These are phyloP conservation scores for Takifugu flavidus DNA, from an alignment of 2,113 vertebrate species.

Conservation along the genomic window DNA sequence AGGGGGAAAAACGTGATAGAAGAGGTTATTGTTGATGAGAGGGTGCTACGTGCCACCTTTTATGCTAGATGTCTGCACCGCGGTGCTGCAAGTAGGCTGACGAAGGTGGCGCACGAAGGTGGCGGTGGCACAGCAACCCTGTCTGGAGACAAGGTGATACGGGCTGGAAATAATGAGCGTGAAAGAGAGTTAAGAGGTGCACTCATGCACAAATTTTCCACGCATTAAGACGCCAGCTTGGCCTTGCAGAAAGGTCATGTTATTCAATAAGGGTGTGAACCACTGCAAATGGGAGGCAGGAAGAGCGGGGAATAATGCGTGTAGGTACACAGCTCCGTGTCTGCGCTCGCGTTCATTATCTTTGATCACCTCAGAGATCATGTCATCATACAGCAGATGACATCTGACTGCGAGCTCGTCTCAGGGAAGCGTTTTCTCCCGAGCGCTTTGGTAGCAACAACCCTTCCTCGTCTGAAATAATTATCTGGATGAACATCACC, in stretches of 20 bases:
- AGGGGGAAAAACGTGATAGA: conserved; percentile 16
- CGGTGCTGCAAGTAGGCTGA: conserved; percentile 33
- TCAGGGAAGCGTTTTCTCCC: conserved; percentile 51
- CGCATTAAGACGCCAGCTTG: conserved; percentile 67
- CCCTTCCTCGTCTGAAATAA: conserved; percentile 55
- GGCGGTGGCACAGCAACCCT: conserved; percentile 48
- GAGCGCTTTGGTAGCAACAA: conserved; percentile 40
- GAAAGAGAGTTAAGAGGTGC: conserved; percentile 72
- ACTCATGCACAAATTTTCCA: conserved; percentile 71
- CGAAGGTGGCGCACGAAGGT: conserved; percentile 47
- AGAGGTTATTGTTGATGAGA: conserved; percentile 27
- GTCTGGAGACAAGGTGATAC: conserved; percentile 68
- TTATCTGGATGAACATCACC: conserved; percentile 53
- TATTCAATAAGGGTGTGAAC: conserved; percentile 71
- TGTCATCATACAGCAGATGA: conserved; percentile 59
- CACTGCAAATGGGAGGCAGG: conserved; percentile 47
- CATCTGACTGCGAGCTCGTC: conserved; percentile 57
- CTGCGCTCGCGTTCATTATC: conserved; percentile 64
- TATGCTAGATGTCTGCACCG: conserved; percentile 20
- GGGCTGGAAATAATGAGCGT: conserved; percentile 74
- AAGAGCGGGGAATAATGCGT: conserved; percentile 50
- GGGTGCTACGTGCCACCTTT: conserved; percentile 5
- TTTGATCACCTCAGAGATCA: conserved; percentile 60
- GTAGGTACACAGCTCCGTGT: conserved; percentile 59
- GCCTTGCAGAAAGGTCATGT: conserved; percentile 74